These are phyloP conservation scores for Atta colombica DNA, from an alignment of 1,140 invertebrate genomes.

Conservation along the genomic window DNA sequence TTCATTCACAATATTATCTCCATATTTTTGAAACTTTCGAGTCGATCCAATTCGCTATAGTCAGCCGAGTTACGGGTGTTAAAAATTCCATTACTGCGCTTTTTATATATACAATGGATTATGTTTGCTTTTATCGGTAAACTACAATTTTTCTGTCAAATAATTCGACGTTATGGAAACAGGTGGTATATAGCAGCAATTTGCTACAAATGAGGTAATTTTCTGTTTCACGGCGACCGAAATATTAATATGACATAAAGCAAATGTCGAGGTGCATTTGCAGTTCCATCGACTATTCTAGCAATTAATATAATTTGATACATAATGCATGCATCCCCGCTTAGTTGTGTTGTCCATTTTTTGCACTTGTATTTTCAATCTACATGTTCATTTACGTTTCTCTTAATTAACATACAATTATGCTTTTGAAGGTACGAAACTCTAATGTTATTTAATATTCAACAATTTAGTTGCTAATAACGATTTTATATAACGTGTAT, in stretches of 20 bases:
- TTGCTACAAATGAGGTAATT: constrained; percentile 60
- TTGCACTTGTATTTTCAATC: constrained; percentile 46
- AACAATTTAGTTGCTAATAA: constrained; percentile 28
- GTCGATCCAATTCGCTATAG: constrained; percentile 16
- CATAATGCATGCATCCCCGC: constrained; percentile 44
- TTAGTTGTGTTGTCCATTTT: constrained; percentile 51
- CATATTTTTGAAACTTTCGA: constrained; percentile 38
- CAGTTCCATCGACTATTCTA: constrained; percentile 59
- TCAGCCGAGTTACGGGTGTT: not conserved
- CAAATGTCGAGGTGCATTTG: constrained; percentile 62
- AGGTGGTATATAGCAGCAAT: constrained; percentile 27
- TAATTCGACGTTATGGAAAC: constrained; percentile 32
- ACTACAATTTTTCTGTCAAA: constrained; percentile 56
- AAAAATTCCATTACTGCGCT: constrained; percentile 44
- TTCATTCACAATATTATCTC: constrained; percentile 27
- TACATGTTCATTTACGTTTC: constrained; percentile 45
- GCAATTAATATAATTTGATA: constrained; percentile 65
- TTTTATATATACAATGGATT: constrained; percentile 57
- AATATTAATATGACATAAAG: constrained; percentile 63
- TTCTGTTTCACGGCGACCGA: constrained; percentile 36
- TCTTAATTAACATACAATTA: constrained; percentile 57
- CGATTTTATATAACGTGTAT: not conserved
- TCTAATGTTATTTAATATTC: constrained; percentile 25
- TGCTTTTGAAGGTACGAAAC: constrained; percentile 15
- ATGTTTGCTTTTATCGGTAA: constrained; percentile 59